These are phyloP conservation scores for Micromys minutus DNA, from an alignment of 2,113 vertebrate genomes.

Conservation along the genomic window DNA sequence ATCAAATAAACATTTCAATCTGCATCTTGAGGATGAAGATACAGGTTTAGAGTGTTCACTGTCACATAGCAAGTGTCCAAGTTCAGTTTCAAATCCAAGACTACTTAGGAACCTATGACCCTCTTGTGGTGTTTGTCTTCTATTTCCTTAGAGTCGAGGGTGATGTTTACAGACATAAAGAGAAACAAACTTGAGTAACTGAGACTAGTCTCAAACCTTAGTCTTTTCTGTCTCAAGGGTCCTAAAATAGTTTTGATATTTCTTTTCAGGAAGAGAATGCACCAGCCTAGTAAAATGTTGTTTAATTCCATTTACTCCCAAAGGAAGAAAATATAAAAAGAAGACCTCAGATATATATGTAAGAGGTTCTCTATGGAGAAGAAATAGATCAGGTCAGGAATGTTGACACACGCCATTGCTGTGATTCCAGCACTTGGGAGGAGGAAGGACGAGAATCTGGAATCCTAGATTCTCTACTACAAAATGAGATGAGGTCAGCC, in stretches of 20 bases:
- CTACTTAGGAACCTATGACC: background rate
- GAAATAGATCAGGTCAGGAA: too few relatives aligned
- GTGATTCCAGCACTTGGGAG: background rate
- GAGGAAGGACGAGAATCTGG: too few relatives aligned
- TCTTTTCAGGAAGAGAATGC: background rate
- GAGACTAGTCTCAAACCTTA: conserved; percentile 13
- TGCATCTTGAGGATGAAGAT: background rate
- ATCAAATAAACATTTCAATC: background rate
- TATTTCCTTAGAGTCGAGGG: background rate
- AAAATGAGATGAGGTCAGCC: too few relatives aligned
- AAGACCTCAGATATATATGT: background rate
- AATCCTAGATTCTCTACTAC: too few relatives aligned
- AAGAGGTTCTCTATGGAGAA: background rate
- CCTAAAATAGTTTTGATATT: background rate
- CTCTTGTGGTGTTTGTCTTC: background rate
- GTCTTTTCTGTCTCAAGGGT: background rate
- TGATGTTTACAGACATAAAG: background rate
- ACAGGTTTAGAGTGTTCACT: background rate
- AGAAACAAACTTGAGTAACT: background rate
- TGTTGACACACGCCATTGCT: background rate
- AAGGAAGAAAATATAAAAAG: background rate
- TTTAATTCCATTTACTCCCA: background rate
- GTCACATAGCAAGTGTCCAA: background rate
- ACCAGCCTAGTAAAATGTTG: background rate
- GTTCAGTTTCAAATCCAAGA: background rate